A percentile compares a stretch with the other conserved stretches of the same genome.
Conservation (phyloP, 2,797 vertebrate genomes). For the Lates japonicus region DNA sequence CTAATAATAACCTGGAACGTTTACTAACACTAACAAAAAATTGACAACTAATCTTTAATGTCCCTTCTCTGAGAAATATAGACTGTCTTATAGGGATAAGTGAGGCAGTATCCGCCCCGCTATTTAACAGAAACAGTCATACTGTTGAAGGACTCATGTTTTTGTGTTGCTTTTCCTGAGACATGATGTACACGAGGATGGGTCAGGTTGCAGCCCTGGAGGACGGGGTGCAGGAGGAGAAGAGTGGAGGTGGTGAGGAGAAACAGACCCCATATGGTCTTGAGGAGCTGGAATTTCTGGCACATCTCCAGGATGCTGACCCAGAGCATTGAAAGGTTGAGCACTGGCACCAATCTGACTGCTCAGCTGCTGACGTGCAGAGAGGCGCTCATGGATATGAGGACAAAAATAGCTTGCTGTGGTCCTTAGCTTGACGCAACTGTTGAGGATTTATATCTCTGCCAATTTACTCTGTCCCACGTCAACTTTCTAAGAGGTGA, state of each 20-base stretch:
- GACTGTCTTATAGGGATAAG: neutral
- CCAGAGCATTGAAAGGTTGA: conserved; percentile 67
- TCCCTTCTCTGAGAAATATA: neutral
- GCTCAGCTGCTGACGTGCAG: conserved; percentile 79
- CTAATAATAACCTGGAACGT: neutral
- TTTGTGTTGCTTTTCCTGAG: conserved; percentile 27
- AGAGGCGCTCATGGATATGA: conserved; percentile 60
- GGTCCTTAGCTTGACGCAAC: conserved; percentile 63
- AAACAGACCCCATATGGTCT: conserved; percentile 74
- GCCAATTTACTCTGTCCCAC: conserved; percentile 29
- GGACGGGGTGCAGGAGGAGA: conserved; percentile 14
- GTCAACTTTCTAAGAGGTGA: conserved; percentile 39
- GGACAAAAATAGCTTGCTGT: conserved; percentile 77
- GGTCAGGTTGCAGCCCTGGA: conserved; percentile 49
- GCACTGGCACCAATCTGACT: conserved; percentile 67
- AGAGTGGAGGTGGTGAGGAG: conserved; percentile 21
- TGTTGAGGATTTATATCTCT: conserved; percentile 55
- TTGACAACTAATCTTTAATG: neutral
- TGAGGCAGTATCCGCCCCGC: neutral
- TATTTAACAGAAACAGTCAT: conserved; percentile 1
- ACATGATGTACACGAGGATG: conserved; percentile 21
- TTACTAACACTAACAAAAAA: neutral
- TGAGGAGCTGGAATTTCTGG: conserved; percentile 67
- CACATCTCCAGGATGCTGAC: conserved; percentile 72
- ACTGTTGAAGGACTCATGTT: neutral